Base-by-base conservation (phyloP, 2,888 invertebrate species). In the Pediacus dermestoides region DNA sequence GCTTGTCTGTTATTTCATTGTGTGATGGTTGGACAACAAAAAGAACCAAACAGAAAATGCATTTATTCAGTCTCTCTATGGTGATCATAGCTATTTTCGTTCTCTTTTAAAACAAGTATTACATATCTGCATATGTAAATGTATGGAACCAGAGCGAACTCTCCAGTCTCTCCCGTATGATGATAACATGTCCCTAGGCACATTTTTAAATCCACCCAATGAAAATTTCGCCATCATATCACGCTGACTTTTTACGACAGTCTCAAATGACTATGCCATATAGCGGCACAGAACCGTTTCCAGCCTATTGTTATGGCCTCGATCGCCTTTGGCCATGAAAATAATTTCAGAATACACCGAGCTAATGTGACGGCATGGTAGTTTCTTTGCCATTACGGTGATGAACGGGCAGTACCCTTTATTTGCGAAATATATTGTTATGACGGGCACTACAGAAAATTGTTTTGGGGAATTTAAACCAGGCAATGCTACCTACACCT, bases 101-200 rank as follows among this genome's bases (percentile, higher is more conserved):
- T 18, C 21, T 18, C 21, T 18, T 18, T 7, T n/a, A 18, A 18
- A 18, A n/a, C n/a, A 18, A n/a, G 21, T 18, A 18, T 18, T n/a
- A 18, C 21, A 18, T 18, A 18, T 18, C 21, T 18, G 21, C 21
- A 18, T 18, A 18, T 18, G 21, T 18, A 18, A 18, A 18, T 18
- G 21, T n/a, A 18, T 7, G 21, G n/a, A n/a, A n/a, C n/a, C n/a
- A n/a, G n/a, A n/a, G n/a, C n/a, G n/a, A n/a, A n/a, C n/a, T n/a
- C n/a, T n/a, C n/a, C n/a, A n/a, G n/a, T n/a, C n/a, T n/a, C n/a
- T n/a, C 21, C 21, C 21, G 21, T 18, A n/a, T 18, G 21, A 43
- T 43, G 43, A 45, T 43, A 48, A 37, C 42, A 45, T 43, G 45
- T 48, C 48, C 48, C 45, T 11, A 34, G 43, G 43, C 45, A 30